Base-by-base conservation (phyloP, 2,113 vertebrate species). In the Urocolius indicus region DNA sequence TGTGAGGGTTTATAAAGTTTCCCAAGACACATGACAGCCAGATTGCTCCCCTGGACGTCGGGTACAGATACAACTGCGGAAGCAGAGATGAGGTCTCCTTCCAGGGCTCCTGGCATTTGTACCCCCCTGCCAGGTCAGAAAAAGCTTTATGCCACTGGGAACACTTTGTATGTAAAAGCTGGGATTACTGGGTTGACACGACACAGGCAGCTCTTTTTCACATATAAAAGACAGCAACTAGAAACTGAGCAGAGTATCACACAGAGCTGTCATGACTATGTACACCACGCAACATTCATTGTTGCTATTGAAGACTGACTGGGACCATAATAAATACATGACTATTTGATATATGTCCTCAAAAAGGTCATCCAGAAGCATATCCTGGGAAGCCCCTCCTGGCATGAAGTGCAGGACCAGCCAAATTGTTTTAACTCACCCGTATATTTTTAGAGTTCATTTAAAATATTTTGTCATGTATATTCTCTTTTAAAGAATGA, bases 371-470 rank as follows among this genome's bases (percentile, higher is more conserved):
- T 61, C 55, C 88, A 80, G 48, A 94, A 83, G 81, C 19, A 72
- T 92, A 89, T 89, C 93, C 95, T 90, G 93, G 89, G 93, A 97
- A 96, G 93, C 69, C n/a, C 88, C 30, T 54, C 29, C 8, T 78
- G 84, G 69, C 66, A 94, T 0, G 12, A 65, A 87, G 81, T 34
- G 62, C 34, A 95, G 90, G 75, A 91, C 69, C 13, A 30, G 81
- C 73, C 94, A 78, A 95, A 91, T 52, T 45, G 62, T 89, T 95
- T 94, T 84, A 73, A 93, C 71, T 57, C 16, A 6, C 76, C 77
- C 76, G 94, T 69, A 48, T 79, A 92, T 92, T 97, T 97, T 97
- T 88, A 62, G 96, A 96, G 95, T 90, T 97, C 73, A 96, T 95
- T 97, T 95, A 97, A 97, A 94, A 87, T 59, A 71, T 94, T 95